A percentile compares a stretch with the other conserved stretches of the same genome.
These are phyloP conservation scores for Macroglossus sobrinus DNA, from an alignment of 2,113 vertebrate genomes.

Conservation along the genomic window DNA sequence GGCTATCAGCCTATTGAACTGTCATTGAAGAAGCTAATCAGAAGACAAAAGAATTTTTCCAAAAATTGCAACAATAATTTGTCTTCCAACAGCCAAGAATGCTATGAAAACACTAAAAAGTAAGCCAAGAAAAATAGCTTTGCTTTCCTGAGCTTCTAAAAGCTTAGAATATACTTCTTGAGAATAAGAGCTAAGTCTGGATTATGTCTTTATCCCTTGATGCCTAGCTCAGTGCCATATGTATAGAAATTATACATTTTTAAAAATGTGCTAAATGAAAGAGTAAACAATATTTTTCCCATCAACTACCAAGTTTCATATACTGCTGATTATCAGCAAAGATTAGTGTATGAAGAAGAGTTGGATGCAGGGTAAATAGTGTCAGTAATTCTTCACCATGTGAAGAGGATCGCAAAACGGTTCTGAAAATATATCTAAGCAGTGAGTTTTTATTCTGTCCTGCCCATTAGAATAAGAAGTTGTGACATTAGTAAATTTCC, in stretches of 20 bases:
- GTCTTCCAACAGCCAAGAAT: constrained; percentile 9
- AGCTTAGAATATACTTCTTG: background rate
- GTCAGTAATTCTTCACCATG: background rate
- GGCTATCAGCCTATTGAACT: background rate
- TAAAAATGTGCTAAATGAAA: background rate
- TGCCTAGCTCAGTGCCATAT: background rate
- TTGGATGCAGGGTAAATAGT: fast-evolving
- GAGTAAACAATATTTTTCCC: background rate
- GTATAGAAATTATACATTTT: background rate
- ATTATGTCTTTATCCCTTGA: background rate
- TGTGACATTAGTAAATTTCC: background rate
- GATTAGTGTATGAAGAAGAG: background rate
- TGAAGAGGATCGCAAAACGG: background rate
- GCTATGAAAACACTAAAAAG: background rate
- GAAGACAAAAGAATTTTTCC: background rate
- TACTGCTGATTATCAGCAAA: background rate
- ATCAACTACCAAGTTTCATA: background rate
- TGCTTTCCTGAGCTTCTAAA: background rate
- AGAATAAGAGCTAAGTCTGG: background rate
- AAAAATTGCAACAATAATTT: background rate
- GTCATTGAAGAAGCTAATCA: background rate
- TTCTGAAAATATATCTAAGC: background rate
- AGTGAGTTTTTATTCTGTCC: background rate
- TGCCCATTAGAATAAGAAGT: background rate
- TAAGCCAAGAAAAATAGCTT: constrained; percentile 20